A percentile compares a stretch with the other conserved stretches of the same genome.
These are phyloP conservation scores for Stenchaetothrips biformis DNA, from an alignment of 2,888 invertebrate genomes.

Conservation along the genomic window DNA sequence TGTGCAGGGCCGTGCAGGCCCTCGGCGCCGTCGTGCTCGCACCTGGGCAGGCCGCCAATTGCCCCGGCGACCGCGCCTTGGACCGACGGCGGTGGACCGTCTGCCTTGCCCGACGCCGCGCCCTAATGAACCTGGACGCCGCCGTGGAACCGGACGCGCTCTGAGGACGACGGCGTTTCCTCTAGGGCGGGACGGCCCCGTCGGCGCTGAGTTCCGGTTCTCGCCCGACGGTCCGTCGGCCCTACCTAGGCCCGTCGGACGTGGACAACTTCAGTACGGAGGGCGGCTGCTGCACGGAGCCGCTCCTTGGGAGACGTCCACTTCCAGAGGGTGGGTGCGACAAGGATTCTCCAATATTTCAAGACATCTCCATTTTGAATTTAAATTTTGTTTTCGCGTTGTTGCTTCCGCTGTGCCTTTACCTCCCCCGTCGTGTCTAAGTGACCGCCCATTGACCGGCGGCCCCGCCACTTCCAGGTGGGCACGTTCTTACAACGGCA, in stretches of 20 bases:
- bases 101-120: not conserved
- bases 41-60: constrained; percentile 34
- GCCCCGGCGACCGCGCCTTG: constrained; percentile 27
- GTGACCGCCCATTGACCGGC: not conserved
- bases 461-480: constrained; percentile 30
- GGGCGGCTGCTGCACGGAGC: constrained; percentile 30
- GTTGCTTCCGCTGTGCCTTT: not conserved
- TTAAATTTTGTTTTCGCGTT: not conserved
- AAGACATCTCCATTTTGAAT: no score
- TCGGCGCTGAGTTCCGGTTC: constrained; percentile 44
- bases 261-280: constrained; percentile 43
- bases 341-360: not conserved
- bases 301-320: constrained; percentile 34
- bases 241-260: constrained; percentile 45
- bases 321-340: constrained; percentile 35
- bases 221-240: constrained; percentile 44
- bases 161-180: constrained; percentile 28
- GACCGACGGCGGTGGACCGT: constrained; percentile 2
- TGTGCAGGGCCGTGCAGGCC: constrained; percentile 39
- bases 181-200: constrained; percentile 41
- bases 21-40: constrained; percentile 38
- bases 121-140: not conserved
- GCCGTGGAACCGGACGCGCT: not conserved
- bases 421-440: not conserved
- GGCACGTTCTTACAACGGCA: constrained; percentile 34